Evolutionary conservation across 2,797 vertebrate genomes (phyloP).

Genomic region (Rhynchonycteris naso): DNA sequence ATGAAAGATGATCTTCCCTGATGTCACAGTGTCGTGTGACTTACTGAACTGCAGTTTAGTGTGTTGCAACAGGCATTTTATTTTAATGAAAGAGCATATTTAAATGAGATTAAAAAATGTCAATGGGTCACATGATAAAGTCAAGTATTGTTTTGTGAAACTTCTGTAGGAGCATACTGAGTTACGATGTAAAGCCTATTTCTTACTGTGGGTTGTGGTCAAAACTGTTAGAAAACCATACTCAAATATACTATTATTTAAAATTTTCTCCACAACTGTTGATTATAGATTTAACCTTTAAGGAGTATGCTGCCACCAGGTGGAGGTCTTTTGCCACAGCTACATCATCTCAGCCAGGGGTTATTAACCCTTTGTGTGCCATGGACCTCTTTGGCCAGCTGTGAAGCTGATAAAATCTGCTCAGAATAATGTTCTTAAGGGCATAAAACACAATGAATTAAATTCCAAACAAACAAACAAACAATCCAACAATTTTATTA

Average conservation of each 20-base stretch:
- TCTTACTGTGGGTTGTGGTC: slow-evolving; percentile 32
- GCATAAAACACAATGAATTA: background rate
- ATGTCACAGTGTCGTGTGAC: background rate
- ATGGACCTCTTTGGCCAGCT: background rate
- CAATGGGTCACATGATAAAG: background rate
- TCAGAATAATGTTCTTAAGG: slow-evolving; percentile 35
- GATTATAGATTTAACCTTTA: slow-evolving; percentile 66
- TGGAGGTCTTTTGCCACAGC: slow-evolving; percentile 71
- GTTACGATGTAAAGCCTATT: slow-evolving; percentile 46
- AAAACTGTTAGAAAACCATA: slow-evolving; percentile 57
- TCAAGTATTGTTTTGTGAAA: slow-evolving; percentile 32
- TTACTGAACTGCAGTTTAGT: background rate
- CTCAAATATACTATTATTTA: slow-evolving; percentile 16
- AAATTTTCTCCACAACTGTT: slow-evolving; percentile 35
- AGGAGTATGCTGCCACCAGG: slow-evolving; percentile 81
- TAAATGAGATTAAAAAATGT: slow-evolving; percentile 61
- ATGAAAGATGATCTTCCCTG: background rate
- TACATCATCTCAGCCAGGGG: background rate
- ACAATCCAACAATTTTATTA: background rate
- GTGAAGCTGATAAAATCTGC: slow-evolving; percentile 2
- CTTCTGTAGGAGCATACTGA: background rate
- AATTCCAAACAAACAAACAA: background rate
- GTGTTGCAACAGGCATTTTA: slow-evolving; percentile 3
- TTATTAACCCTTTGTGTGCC: slow-evolving; percentile 47
- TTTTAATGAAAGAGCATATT: slow-evolving; percentile 64